A percentile compares a stretch with the other conserved stretches of the same genome.
Evolutionary conservation across 2,797 vertebrate species (phyloP).

Genomic region (Rhinella marina): DNA sequence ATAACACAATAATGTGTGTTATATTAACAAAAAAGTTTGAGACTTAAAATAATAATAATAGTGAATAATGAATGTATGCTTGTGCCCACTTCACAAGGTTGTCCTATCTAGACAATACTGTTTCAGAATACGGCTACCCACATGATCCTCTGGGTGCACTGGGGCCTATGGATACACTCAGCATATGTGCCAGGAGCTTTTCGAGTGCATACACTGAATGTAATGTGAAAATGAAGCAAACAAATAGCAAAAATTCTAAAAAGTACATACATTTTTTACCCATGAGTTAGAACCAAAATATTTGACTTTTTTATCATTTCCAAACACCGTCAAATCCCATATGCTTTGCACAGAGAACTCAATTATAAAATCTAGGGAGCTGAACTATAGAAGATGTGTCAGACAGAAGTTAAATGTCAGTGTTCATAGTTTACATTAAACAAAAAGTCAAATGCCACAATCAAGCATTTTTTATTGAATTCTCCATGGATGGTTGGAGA

Average conservation of each 20-base stretch:
- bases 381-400: slow-evolving; percentile 74
- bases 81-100: not conserved
- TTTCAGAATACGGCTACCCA: not conserved
- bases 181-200: too few relatives aligned
- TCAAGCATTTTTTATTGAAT: not conserved
- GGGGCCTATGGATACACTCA: too few relatives aligned
- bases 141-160: not conserved
- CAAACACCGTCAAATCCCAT: slow-evolving; percentile 64
- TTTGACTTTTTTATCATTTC: slow-evolving; percentile 67
- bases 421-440: slow-evolving; percentile 20
- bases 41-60: not conserved
- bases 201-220: too few relatives aligned
- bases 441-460: slow-evolving; percentile 37
- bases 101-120: not conserved
- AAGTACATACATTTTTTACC: not conserved
- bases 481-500: slow-evolving; percentile 5
- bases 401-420: slow-evolving; percentile 72
- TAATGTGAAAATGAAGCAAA: not conserved
- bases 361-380: slow-evolving; percentile 62
- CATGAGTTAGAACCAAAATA: not conserved
- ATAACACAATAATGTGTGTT: not conserved
- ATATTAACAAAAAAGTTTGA: not conserved
- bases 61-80: not conserved
- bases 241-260: not conserved
- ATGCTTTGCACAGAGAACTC: slow-evolving; percentile 63